A percentile compares a stretch with the other conserved stretches of the same genome.
Conservation (phyloP, 2,888 invertebrate species). For the Dasypogon diadema region DNA sequence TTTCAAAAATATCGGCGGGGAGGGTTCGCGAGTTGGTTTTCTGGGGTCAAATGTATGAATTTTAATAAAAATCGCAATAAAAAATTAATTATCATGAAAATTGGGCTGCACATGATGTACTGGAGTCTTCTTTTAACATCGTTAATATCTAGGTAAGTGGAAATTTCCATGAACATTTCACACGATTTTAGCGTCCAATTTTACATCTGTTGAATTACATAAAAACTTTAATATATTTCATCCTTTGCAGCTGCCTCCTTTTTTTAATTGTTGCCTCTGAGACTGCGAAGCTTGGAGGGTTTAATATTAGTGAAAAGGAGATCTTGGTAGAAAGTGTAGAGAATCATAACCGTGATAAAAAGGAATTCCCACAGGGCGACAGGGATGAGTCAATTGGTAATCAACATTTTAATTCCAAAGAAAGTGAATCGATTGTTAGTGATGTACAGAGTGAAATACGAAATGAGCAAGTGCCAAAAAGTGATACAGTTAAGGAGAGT, state of each 20-base stretch:
- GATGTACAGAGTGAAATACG: conserved; percentile 13
- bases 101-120: conserved; percentile 52
- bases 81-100: conserved; percentile 33
- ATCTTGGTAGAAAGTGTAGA: neutral
- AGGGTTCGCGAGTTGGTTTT: conserved; percentile 14
- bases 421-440: conserved; percentile 6
- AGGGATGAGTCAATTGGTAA: neutral
- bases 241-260: conserved; percentile 71
- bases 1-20: conserved; percentile 31
- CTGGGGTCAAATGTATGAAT: conserved; percentile 21
- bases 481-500: neutral
- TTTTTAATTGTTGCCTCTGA: conserved; percentile 74
- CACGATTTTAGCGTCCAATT: neutral
- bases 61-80: conserved; percentile 2
- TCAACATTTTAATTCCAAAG: neutral
- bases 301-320: conserved; percentile 4
- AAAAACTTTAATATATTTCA: conserved; percentile 55
- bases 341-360: neutral
- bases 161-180: conserved; percentile 54
- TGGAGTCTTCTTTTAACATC: conserved; percentile 67
- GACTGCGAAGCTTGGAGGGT: conserved; percentile 65
- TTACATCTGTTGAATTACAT: conserved; percentile 1
- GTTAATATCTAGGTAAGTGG: conserved; percentile 72
- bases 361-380: neutral
- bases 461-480: conserved; percentile 22